Evolutionary conservation across 2,797 vertebrate genomes (phyloP).

Genomic region (Acropternis orthonyx): DNA sequence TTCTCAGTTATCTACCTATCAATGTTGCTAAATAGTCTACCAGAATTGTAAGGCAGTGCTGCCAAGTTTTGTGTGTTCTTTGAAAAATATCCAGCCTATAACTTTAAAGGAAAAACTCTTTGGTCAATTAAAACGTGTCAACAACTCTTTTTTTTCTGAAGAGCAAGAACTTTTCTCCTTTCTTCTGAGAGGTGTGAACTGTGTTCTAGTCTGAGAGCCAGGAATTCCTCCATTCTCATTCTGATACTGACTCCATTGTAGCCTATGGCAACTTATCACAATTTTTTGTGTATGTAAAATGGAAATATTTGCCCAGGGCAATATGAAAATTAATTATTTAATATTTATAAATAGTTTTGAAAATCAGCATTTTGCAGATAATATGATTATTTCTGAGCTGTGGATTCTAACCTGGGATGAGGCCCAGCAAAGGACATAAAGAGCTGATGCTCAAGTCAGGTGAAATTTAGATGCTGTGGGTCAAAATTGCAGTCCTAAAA

Average conservation of each 20-base stretch:
- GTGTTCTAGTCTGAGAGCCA: neutral
- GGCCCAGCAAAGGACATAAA: neutral
- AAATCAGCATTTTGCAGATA: slow-evolving; percentile 24
- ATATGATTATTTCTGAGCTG: neutral
- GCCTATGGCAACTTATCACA: slow-evolving; percentile 15
- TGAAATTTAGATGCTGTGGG: neutral
- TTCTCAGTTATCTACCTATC: neutral
- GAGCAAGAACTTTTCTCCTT: neutral
- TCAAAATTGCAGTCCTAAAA: neutral
- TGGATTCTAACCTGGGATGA: neutral
- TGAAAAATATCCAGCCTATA: neutral
- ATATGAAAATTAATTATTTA: slow-evolving; percentile 33
- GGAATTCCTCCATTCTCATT: slow-evolving; percentile 15
- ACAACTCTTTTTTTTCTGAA: neutral
- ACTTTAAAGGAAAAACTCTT: neutral
- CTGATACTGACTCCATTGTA: neutral
- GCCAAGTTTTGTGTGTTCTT: neutral
- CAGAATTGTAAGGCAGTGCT: neutral
- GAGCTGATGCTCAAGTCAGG: neutral
- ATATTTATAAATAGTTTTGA: neutral
- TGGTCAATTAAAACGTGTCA: neutral
- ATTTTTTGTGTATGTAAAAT: slow-evolving; percentile 5
- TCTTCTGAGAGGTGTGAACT: neutral
- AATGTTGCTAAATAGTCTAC: neutral
- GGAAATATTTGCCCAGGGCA: neutral